phyloP scores from a whole-genome alignment of 2,888 invertebrate species.

The Chrysolina oricalcia region DNA sequence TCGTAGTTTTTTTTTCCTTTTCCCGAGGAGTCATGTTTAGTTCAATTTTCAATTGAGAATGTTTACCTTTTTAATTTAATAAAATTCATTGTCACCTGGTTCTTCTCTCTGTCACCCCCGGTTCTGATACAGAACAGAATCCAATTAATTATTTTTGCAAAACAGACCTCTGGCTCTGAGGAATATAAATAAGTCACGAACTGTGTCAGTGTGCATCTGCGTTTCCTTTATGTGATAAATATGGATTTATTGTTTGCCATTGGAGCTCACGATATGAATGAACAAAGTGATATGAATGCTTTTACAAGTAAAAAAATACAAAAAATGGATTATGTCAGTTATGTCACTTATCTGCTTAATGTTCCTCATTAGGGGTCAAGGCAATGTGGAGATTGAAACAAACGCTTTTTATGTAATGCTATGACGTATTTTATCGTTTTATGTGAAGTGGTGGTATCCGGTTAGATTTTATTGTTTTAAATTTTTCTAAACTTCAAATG shows the following conservation, averaged over 20 bases:
- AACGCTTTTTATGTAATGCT: background rate
- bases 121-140: too few relatives aligned
- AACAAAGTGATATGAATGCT: background rate
- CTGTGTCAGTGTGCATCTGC: background rate
- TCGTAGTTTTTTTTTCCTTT: too few relatives aligned
- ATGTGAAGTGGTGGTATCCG: background rate
- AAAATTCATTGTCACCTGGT: too few relatives aligned
- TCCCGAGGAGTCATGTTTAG: too few relatives aligned
- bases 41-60: too few relatives aligned
- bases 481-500: background rate
- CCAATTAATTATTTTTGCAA: too few relatives aligned
- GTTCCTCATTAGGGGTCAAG: conserved; percentile 33
- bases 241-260: background rate
- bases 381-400: conserved; percentile 26
- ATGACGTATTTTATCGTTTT: background rate
- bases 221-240: conserved; percentile 3
- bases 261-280: background rate
- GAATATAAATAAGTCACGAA: conserved; percentile 1
- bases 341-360: conserved; percentile 45
- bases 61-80: too few relatives aligned
- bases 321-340: conserved; percentile 34
- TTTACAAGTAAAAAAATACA: background rate
- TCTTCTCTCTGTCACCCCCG: too few relatives aligned
- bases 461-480: background rate
- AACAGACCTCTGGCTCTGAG: background rate